These are phyloP conservation scores for Drosophila micromelanica DNA, from an alignment of 1,140 invertebrate species.

Conservation along the genomic window DNA sequence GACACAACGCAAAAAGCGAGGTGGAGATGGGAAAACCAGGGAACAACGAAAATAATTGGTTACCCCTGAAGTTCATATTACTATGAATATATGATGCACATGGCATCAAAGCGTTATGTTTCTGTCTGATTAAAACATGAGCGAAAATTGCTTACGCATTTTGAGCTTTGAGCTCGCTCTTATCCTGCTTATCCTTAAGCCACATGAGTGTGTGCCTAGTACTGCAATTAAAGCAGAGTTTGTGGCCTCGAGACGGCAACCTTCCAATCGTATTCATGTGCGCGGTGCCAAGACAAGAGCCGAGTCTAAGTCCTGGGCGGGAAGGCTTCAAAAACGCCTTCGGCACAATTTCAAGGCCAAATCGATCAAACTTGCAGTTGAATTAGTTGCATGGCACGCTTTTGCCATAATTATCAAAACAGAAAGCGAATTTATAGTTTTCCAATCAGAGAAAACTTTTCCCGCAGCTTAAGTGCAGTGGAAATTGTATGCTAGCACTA, in stretches of 20 bases:
- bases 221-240: conserved; percentile 22
- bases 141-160: conserved; percentile 5
- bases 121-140: conserved; percentile 3
- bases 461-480: background rate
- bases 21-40: background rate
- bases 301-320: background rate
- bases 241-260: conserved; percentile 18
- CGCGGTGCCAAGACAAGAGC: conserved; percentile 11
- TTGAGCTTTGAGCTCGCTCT: background rate
- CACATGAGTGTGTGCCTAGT: conserved; percentile 6
- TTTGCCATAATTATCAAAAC: conserved; percentile 9
- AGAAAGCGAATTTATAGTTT: conserved; percentile 2
- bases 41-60: conserved; percentile 12
- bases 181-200: conserved; percentile 11
- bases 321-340: conserved; percentile 3
- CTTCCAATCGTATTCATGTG: conserved; percentile 15
- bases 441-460: conserved; percentile 18
- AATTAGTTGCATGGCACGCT: conserved; percentile 33
- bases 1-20: conserved; percentile 19
- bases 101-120: background rate
- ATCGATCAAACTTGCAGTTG: conserved; percentile 76
- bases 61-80: conserved; percentile 3
- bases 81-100: background rate
- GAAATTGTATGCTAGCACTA: too few species aligned
- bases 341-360: conserved; percentile 47